phyloP scores from a whole-genome alignment of 2,113 vertebrate genomes.

The Forbesichthys papilliferus region DNA sequence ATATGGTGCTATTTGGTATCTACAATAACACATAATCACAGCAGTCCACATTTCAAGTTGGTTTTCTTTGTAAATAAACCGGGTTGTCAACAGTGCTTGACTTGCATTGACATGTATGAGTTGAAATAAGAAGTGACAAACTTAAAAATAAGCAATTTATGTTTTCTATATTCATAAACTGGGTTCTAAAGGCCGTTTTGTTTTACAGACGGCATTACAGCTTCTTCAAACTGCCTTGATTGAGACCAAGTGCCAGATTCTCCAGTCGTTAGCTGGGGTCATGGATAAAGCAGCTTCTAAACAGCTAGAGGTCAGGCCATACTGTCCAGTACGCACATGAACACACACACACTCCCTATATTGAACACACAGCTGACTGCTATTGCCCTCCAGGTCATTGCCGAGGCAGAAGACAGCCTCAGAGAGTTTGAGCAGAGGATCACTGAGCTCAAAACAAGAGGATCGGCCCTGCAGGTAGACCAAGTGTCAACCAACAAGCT shows the following conservation, averaged over 20 bases:
- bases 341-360: background rate
- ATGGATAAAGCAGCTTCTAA: slow-evolving; percentile 83
- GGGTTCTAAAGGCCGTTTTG: background rate
- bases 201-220: slow-evolving; percentile 86
- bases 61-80: background rate
- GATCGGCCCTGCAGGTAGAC: slow-evolving; percentile 83
- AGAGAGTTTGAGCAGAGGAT: slow-evolving; percentile 89
- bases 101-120: background rate
- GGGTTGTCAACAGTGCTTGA: background rate
- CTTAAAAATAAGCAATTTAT: background rate
- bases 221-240: slow-evolving; percentile 84
- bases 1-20: background rate
- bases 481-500: slow-evolving; percentile 85
- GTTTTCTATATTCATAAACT: too few species aligned
- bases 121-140: background rate
- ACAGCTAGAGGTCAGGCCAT: slow-evolving; percentile 86
- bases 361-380: background rate
- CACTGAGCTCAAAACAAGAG: slow-evolving; percentile 82
- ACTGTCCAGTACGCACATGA: too few species aligned
- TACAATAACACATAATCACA: background rate
- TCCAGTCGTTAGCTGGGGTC: slow-evolving; percentile 86
- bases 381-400: slow-evolving; percentile 76
- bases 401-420: slow-evolving; percentile 85
- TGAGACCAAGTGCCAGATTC: slow-evolving; percentile 86
- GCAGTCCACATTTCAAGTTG: too few species aligned